Base-by-base conservation (phyloP, 2,888 invertebrate species). In the Hydroisotoma schaefferi region DNA sequence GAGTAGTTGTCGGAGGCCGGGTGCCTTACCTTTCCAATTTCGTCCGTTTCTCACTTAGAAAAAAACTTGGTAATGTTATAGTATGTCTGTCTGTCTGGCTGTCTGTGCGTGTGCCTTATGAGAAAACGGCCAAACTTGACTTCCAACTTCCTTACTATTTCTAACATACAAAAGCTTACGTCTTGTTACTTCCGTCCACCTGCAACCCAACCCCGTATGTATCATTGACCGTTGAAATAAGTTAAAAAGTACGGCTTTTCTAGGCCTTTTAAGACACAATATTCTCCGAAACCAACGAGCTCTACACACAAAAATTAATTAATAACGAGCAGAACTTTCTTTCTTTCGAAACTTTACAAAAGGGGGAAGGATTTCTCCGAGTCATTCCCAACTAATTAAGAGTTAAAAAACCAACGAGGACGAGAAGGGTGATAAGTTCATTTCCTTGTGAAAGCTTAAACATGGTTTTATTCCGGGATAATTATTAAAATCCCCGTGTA, bases 41-140 rank as follows among this genome's bases (percentile, higher is more conserved):
- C 49, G 28, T 10, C 33, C 15, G 8, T 33, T 10, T 33, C 33
- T 33, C 8, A 8, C 33, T 33, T 8, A 33, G 8, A 33, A 33
- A 33, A 33, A 33, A 10, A 33, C 8, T 33, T 49, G 26, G 26
- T 47, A 47, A 47, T 22, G 23, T 28, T 43, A 26, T 12, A 46
- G 15, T 22, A 37, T 20, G 6, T 15, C 20, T 33, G 37, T 37
- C 29, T 8, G 15, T 15, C 8, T 18, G 20, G n/a, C n/a, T 20
- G 5, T 10, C n/a, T 5, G 40, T 5, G 23, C 52, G 49, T 57
- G 59, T 59, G 63, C 58, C 55, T 63, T 63, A 59, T 59, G 63
- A 58, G 57, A 57, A 57, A 57, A 54, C 54, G 57, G 54, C 22
- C 62, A 55, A 46, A 22, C 25, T n/a, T n/a, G 20, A 40, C 5